These are phyloP conservation scores for Oligia latruncula DNA, from an alignment of 2,888 invertebrate species.

Conservation along the genomic window DNA sequence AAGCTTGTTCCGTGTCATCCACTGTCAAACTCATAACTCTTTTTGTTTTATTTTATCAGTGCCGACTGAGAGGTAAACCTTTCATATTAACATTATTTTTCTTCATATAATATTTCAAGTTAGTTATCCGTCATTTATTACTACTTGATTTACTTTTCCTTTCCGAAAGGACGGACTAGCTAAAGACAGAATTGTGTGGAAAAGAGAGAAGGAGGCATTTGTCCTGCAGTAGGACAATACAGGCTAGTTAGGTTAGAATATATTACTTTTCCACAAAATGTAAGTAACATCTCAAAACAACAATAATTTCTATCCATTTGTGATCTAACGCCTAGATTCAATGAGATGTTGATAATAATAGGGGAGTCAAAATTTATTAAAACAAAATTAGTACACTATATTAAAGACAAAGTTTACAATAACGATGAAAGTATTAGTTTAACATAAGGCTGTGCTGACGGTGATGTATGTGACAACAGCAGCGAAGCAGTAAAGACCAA, in stretches of 20 bases:
- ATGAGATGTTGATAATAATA: not conserved
- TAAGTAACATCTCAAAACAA: not conserved
- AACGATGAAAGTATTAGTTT: not conserved
- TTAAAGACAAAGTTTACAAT: not conserved
- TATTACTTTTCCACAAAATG: not conserved
- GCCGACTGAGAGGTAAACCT: conserved; percentile 82
- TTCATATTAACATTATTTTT: conserved; percentile 65
- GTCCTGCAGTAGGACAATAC: not conserved
- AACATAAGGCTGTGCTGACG: not conserved
- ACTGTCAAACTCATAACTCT: conserved; percentile 76
- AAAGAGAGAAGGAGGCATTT: not conserved
- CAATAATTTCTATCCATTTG: not conserved
- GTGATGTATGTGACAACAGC: not conserved
- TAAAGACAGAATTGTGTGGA: not conserved
- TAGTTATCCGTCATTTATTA: not conserved
- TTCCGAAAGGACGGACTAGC: not conserved
- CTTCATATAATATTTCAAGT: conserved; percentile 11
- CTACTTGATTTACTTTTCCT: not conserved
- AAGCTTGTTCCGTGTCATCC: conserved; percentile 80
- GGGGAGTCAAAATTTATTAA: not conserved
- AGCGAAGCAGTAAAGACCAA: not conserved
- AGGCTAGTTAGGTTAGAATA: not conserved
- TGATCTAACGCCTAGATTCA: not conserved
- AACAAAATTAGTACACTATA: not conserved
- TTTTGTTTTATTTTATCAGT: conserved; percentile 81